phyloP scores from a whole-genome alignment of 2,113 vertebrate genomes.

The Chamaea fasciata region DNA sequence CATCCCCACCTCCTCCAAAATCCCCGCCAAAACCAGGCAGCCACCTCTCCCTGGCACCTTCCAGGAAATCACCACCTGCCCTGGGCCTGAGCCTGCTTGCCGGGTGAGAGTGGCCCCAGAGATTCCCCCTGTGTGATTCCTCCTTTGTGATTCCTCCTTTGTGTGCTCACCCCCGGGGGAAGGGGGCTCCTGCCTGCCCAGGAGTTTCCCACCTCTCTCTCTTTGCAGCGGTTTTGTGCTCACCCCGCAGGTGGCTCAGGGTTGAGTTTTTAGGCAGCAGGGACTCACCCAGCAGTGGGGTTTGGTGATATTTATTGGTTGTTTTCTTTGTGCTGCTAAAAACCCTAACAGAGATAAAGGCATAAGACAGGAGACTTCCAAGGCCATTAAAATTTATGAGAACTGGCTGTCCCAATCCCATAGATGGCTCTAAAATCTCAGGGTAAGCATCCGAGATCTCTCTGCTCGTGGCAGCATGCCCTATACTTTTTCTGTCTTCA shows the following conservation, averaged over 20 bases:
- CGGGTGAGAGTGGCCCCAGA: not conserved
- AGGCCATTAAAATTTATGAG: not conserved
- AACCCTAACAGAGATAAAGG: not conserved
- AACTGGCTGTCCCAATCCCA: slow-evolving; percentile 9
- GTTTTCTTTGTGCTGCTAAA: not conserved
- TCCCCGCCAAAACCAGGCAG: not conserved
- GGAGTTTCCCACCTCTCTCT: not conserved
- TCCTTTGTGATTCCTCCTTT: not conserved
- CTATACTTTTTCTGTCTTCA: slow-evolving; percentile 47
- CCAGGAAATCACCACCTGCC: not conserved
- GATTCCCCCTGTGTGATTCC: not conserved
- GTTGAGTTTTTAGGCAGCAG: not conserved
- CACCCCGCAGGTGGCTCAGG: not conserved
- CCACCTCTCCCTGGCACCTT: not conserved
- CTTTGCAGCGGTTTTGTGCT: not conserved
- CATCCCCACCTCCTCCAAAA: not conserved
- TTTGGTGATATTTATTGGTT: not conserved
- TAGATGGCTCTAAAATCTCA: slow-evolving; percentile 54
- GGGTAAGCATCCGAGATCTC: slow-evolving; percentile 22
- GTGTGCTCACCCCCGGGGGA: not conserved
- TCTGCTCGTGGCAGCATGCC: slow-evolving; percentile 30
- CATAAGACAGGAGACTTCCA: not conserved
- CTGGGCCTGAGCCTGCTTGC: not conserved
- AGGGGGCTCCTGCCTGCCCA: not conserved
- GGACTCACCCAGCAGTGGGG: not conserved